These are phyloP conservation scores for Athetis lepigone DNA, from an alignment of 2,888 invertebrate species.

Conservation along the genomic window DNA sequence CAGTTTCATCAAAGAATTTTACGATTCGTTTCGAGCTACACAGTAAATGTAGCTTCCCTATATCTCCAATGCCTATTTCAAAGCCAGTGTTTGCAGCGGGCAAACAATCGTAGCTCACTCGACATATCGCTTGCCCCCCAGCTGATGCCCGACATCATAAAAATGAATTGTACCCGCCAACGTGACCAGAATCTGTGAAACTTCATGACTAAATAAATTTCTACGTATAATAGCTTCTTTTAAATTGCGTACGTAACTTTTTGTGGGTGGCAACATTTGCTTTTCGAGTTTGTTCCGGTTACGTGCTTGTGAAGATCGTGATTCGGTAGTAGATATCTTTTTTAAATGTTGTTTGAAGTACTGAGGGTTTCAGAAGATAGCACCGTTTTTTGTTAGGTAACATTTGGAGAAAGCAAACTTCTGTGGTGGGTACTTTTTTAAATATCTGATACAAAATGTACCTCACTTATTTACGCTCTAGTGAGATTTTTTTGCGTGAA, in stretches of 20 bases:
- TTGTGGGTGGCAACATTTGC: constrained; percentile 49
- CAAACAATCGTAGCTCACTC: constrained; percentile 60
- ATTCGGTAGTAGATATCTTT: constrained; percentile 11
- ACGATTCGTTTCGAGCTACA: constrained; percentile 18
- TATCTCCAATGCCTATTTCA: constrained; percentile 50
- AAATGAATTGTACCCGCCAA: constrained; percentile 79
- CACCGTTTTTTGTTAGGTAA: not conserved
- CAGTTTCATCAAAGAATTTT: constrained; percentile 3
- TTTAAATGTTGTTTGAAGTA: constrained; percentile 17
- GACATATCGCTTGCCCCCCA: constrained; percentile 53
- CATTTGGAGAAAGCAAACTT: not conserved
- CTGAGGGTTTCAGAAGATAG: not conserved
- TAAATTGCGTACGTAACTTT: constrained; percentile 55
- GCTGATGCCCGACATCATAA: constrained; percentile 74
- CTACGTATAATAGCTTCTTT: constrained; percentile 48
- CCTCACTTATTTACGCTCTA: too few species aligned
- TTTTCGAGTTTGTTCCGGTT: constrained; percentile 28
- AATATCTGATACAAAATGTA: too few species aligned
- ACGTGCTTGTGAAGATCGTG: constrained; percentile 30
- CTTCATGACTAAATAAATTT: constrained; percentile 63
- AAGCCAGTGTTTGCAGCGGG: constrained; percentile 56
- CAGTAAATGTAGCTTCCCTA: constrained; percentile 23
- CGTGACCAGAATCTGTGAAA: constrained; percentile 70
- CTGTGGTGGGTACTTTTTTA: too few species aligned
- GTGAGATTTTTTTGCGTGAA: too few species aligned